Evolutionary conservation across 2,113 vertebrate species (phyloP).

Genomic region (Pseudolaguvia tuberculata): DNA sequence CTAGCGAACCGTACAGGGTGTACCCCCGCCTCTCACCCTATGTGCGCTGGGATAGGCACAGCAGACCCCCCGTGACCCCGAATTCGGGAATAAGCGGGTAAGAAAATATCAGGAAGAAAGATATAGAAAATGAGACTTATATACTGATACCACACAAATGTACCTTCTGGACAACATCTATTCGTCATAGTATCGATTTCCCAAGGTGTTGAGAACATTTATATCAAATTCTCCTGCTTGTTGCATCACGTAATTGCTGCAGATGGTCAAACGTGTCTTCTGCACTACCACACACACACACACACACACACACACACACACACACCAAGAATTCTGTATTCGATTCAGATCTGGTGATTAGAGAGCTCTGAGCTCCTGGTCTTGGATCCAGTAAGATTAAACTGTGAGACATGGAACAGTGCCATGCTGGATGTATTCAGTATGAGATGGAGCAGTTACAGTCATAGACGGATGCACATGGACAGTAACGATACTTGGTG

Average conservation of each 20-base stretch:
- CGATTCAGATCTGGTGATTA: background rate
- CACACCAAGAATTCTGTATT: background rate
- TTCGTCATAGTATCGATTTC: background rate
- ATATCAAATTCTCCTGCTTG: background rate
- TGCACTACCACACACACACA: background rate
- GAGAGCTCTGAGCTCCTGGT: background rate
- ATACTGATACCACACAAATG: background rate
- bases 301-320: background rate
- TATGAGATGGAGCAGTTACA: background rate
- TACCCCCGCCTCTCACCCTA: too few species aligned
- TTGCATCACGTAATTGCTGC: background rate
- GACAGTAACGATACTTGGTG: background rate
- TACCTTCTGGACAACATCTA: background rate
- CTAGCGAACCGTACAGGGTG: too few species aligned
- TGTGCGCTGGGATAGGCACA: too few species aligned
- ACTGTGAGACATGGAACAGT: background rate
- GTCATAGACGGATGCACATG: background rate
- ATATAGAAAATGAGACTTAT: background rate
- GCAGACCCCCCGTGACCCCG: too few species aligned
- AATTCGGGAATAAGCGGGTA: too few species aligned
- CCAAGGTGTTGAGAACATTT: too few species aligned
- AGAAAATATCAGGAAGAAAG: background rate
- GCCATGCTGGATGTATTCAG: background rate
- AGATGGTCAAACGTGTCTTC: background rate
- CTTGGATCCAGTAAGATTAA: background rate